Conservation (phyloP, 2,113 vertebrate species). For the Arvicanthis niloticus region DNA sequence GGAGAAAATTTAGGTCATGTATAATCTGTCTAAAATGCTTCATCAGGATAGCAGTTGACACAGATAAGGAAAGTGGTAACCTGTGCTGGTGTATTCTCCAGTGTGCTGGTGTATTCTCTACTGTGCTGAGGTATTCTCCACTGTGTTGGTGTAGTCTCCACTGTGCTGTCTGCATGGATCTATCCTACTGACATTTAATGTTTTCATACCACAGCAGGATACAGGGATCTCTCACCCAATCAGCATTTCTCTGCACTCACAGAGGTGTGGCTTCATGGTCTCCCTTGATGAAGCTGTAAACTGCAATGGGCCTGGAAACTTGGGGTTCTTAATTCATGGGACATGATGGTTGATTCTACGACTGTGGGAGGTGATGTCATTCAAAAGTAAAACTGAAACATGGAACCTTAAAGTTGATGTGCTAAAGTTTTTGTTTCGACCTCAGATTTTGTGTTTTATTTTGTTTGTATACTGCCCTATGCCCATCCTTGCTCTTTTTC, state of each 20-base stretch:
- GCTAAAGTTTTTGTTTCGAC: conserved; percentile 78
- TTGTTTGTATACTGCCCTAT: background rate
- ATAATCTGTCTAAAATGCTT: conserved; percentile 36
- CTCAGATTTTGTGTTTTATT: conserved; percentile 48
- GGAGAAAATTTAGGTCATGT: background rate
- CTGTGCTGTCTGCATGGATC: background rate
- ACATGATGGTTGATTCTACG: background rate
- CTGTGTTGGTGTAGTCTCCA: background rate
- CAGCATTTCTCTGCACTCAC: background rate
- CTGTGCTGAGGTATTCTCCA: background rate
- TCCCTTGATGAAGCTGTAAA: background rate
- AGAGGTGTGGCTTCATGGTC: background rate
- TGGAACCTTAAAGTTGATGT: conserved; percentile 71
- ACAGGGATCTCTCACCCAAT: background rate
- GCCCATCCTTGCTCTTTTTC: background rate
- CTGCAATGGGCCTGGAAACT: conserved; percentile 8
- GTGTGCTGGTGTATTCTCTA: background rate
- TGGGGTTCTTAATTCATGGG: background rate
- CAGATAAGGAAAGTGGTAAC: background rate
- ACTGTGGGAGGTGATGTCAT: conserved; percentile 67
- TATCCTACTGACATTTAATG: background rate
- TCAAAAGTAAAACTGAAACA: conserved; percentile 86
- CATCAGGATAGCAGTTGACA: background rate
- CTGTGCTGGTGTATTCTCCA: background rate
- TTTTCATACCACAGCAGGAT: background rate